A percentile compares a stretch with the other conserved stretches of the same genome.
These are phyloP conservation scores for Caenorhabditis brenneri DNA, from an alignment of 1,140 invertebrate genomes.

Conservation along the genomic window DNA sequence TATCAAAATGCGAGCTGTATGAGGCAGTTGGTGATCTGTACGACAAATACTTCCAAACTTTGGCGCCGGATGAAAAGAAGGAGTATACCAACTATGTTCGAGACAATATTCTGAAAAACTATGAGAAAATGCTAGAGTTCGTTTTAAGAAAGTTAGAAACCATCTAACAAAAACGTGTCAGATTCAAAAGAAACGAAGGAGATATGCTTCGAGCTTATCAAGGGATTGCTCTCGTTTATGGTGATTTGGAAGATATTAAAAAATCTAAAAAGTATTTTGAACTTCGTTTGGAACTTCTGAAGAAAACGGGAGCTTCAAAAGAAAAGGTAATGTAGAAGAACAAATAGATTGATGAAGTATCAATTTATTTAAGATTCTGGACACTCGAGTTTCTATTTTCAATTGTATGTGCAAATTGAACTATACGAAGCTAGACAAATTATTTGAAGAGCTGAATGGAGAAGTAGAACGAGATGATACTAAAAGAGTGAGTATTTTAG, in stretches of 20 bases:
- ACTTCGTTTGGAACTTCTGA: neutral
- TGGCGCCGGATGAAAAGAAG: neutral
- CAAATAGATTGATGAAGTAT: neutral
- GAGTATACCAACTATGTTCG: neutral
- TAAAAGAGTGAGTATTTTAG: neutral
- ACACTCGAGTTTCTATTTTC: neutral
- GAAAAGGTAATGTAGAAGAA: neutral
- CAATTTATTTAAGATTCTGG: neutral
- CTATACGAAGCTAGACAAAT: neutral
- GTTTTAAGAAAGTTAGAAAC: neutral
- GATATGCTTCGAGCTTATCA: neutral
- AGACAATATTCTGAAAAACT: neutral
- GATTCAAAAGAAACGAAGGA: neutral
- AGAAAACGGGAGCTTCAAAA: neutral
- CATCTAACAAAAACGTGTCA: neutral
- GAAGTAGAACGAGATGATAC: neutral
- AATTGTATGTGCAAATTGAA: neutral
- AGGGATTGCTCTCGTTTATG: neutral
- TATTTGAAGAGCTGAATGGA: neutral
- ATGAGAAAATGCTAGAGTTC: conserved; percentile 16
- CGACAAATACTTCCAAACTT: conserved; percentile 4
- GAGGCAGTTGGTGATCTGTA: neutral
- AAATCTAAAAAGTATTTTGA: neutral
- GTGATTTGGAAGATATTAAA: neutral
- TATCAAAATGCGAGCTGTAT: neutral